Evolutionary conservation across 1,140 invertebrate species (phyloP).

Genomic region (Ericerus pela): DNA sequence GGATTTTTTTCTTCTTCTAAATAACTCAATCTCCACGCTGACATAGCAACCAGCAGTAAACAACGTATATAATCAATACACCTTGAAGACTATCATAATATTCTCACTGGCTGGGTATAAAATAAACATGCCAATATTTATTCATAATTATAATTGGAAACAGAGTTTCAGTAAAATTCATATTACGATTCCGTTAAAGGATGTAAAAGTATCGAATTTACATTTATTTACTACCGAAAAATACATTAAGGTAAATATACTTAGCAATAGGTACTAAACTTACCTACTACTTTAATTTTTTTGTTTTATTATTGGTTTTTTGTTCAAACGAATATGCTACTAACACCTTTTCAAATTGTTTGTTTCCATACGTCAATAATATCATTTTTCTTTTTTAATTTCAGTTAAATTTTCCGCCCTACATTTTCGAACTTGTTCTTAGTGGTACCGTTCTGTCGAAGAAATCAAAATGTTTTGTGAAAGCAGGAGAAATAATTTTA

Average conservation of each 20-base stretch:
- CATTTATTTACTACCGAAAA: neutral
- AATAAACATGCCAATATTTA: constrained; percentile 8
- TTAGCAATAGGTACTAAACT: neutral
- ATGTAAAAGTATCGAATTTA: neutral
- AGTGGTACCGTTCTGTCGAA: neutral
- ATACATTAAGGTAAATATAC: neutral
- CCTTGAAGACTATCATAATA: too few species aligned
- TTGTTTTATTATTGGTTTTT: too few species aligned
- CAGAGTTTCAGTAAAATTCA: neutral
- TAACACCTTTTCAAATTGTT: too few species aligned
- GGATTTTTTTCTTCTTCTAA: too few species aligned
- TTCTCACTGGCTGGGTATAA: too few species aligned
- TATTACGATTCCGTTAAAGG: neutral
- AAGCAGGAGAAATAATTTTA: neutral
- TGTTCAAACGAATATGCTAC: too few species aligned
- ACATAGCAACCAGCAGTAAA: too few species aligned
- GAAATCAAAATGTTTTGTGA: neutral
- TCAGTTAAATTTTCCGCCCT: neutral
- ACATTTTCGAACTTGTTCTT: neutral
- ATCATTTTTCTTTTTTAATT: neutral
- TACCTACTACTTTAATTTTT: too few species aligned
- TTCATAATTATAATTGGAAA: neutral
- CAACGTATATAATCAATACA: too few species aligned
- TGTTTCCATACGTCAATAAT: too few species aligned
- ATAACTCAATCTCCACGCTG: too few species aligned